phyloP scores from a whole-genome alignment of 2,113 vertebrate genomes.

The Oryzias woworae region DNA sequence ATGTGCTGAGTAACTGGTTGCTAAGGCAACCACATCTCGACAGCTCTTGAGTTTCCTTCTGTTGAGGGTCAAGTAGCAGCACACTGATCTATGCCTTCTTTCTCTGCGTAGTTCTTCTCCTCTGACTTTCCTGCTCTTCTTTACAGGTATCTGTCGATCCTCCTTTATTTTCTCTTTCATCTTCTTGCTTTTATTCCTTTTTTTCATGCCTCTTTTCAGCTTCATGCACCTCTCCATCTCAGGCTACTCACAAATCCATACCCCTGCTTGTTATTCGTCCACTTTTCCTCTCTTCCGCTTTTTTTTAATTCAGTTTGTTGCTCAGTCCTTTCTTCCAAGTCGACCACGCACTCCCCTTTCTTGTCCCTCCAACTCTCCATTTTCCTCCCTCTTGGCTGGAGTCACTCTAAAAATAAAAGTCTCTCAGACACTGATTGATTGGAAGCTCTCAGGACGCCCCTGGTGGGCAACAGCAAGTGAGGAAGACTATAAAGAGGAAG shows the following conservation, averaged over 20 bases:
- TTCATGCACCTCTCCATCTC: neutral
- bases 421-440: conserved; percentile 71
- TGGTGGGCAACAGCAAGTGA: conserved; percentile 45
- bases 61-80: conserved; percentile 24
- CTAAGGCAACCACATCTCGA: conserved; percentile 50
- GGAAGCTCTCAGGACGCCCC: conserved; percentile 64
- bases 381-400: conserved; percentile 76
- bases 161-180: neutral
- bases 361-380: conserved; percentile 25
- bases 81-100: conserved; percentile 8
- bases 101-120: neutral
- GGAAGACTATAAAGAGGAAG: neutral
- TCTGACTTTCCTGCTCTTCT: neutral
- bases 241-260: neutral
- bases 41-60: conserved; percentile 50
- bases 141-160: neutral
- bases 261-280: neutral
- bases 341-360: conserved; percentile 3
- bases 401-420: conserved; percentile 81
- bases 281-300: conserved; percentile 2
- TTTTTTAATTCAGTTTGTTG: conserved; percentile 15
- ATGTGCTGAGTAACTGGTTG: conserved; percentile 66
- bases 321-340: conserved; percentile 16
- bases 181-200: neutral
- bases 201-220: neutral